These are phyloP conservation scores for Rhincodon typus DNA, from an alignment of 2,797 vertebrate genomes.

Conservation along the genomic window DNA sequence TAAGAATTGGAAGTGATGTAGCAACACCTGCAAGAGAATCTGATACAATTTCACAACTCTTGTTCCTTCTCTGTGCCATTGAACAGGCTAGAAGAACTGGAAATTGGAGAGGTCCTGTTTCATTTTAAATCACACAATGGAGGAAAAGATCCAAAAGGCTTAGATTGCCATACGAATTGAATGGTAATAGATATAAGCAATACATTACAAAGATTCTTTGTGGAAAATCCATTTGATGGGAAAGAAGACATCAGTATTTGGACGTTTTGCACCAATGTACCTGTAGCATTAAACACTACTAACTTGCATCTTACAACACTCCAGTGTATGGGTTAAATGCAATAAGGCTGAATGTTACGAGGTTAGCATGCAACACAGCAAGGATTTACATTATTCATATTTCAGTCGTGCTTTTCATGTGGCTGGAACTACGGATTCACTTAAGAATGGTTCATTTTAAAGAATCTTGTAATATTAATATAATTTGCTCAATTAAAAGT, in stretches of 20 bases:
- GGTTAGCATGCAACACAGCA: conserved; percentile 13
- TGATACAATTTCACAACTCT: neutral
- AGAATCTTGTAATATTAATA: conserved; percentile 7
- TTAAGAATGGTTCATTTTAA: conserved; percentile 11
- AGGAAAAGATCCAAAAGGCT: neutral
- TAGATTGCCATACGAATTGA: neutral
- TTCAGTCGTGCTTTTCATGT: neutral
- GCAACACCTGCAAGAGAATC: neutral
- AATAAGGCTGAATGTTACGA: neutral
- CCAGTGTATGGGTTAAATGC: neutral
- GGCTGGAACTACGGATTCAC: neutral
- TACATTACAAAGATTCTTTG: neutral
- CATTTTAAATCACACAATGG: neutral
- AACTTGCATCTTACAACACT: neutral
- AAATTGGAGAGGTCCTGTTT: neutral
- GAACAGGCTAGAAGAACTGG: conserved; percentile 3
- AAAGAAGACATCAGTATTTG: neutral
- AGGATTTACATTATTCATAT: conserved; percentile 10
- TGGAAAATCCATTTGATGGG: neutral
- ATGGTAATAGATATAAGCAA: neutral
- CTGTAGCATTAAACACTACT: conserved; percentile 3
- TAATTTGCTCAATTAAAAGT: conserved; percentile 31
- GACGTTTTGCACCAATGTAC: neutral
- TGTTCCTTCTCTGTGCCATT: conserved; percentile 7
- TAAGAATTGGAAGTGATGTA: neutral